These are phyloP conservation scores for Melanostigma gelatinosum DNA, from an alignment of 2,113 vertebrate species.

Conservation along the genomic window DNA sequence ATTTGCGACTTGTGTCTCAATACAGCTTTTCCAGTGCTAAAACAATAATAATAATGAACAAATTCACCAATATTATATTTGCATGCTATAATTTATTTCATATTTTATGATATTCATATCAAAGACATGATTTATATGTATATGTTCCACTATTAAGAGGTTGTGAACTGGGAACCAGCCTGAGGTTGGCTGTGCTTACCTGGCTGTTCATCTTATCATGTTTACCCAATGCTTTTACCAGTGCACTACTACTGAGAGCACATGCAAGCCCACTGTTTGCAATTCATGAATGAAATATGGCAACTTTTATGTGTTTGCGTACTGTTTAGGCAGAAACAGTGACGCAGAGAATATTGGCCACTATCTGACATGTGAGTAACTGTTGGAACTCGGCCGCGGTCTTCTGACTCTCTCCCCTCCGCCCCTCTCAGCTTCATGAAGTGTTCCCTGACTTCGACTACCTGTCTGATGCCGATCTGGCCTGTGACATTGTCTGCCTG, in stretches of 20 bases:
- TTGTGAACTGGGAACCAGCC: conserved; percentile 1
- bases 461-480: conserved; percentile 89
- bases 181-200: conserved; percentile 22
- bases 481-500: conserved; percentile 94
- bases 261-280: background rate
- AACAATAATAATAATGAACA: background rate
- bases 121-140: background rate
- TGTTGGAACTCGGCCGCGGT: background rate
- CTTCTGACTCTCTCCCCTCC: background rate
- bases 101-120: background rate
- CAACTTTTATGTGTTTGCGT: background rate
- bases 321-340: background rate
- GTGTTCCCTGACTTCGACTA: conserved; percentile 91
- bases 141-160: background rate
- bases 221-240: conserved; percentile 22
- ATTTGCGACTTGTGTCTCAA: background rate
- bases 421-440: conserved; percentile 88
- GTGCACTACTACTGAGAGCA: background rate
- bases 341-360: background rate
- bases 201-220: conserved; percentile 54
- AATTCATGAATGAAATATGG: no score
- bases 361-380: background rate
- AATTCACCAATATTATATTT: background rate
- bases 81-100: background rate
- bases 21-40: background rate